Evolutionary conservation across 1,140 invertebrate species (phyloP).

Genomic region (Habropoda laboriosa): DNA sequence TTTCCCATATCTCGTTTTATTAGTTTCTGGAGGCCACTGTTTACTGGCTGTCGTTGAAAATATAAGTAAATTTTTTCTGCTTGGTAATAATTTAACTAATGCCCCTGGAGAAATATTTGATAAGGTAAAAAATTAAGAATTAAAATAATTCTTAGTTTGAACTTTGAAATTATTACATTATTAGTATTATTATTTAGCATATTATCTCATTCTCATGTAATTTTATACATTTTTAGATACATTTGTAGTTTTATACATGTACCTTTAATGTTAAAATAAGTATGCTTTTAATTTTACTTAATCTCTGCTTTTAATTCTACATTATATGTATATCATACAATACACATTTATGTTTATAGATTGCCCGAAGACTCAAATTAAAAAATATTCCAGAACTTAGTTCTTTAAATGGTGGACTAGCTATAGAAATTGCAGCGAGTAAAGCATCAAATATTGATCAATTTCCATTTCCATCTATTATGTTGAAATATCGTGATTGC

Average conservation of each 20-base stretch:
- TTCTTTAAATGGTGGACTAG: slow-evolving; percentile 89
- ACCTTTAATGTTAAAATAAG: background rate
- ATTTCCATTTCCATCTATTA: slow-evolving; percentile 86
- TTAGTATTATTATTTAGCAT: slow-evolving; percentile 16
- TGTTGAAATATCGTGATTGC: slow-evolving; percentile 86
- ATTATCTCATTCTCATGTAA: background rate
- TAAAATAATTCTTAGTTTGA: background rate
- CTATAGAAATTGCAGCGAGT: slow-evolving; percentile 91
- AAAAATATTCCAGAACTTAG: slow-evolving; percentile 89
- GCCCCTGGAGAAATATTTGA: slow-evolving; percentile 96
- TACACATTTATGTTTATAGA: slow-evolving; percentile 78
- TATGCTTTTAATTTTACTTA: background rate
- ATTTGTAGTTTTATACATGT: no score
- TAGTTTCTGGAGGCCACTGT: slow-evolving; percentile 97
- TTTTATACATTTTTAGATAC: no score
- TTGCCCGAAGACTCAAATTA: slow-evolving; percentile 92
- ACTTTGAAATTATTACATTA: background rate
- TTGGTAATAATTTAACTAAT: slow-evolving; percentile 91
- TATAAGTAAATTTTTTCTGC: slow-evolving; percentile 89
- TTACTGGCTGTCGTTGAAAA: slow-evolving; percentile 89
- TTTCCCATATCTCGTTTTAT: slow-evolving; percentile 94
- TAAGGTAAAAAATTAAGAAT: slow-evolving; percentile 84
- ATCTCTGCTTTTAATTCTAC: background rate
- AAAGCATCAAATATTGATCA: slow-evolving; percentile 85
- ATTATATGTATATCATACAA: background rate